Base-by-base conservation (phyloP, 1,140 invertebrate genomes). In the Brachionus rubens region DNA sequence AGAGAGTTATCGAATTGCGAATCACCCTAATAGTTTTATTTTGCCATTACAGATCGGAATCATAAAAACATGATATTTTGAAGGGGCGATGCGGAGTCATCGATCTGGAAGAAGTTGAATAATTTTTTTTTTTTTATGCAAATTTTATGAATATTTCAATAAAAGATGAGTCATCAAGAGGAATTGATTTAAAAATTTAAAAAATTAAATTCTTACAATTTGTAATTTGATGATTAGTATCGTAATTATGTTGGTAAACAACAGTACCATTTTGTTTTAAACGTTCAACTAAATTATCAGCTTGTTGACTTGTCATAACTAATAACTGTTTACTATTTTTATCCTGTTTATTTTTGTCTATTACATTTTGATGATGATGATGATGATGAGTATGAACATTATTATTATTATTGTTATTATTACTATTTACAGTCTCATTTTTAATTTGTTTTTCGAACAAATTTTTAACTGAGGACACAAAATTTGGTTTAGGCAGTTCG, bases 361-460 rank as follows among this genome's bases (percentile, higher is more conserved):
- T 56, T 14, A 28, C n/a, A 28, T 56, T 36, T 36, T 30, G 12
- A 62, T 41, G 19, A 43, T 65, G 16, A 10, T 9, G 10, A 14
- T n/a, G 16, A 14, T 43, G 40, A 24, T 46, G 43, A 46, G 5
- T 46, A 14, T 10, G 43, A 14, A 3, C 2, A 10, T 10, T 10
- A 46, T 46, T 46, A 36, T 36, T 3, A 36, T 36, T 36, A 36
- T 36, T 3, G 9, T 36, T 5, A 9, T 36, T 46, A 7, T 3
- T 14, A 46, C 14, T 46, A 14, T 12, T 1, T 14, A 26, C 10
- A 65, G 26, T 65, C 12, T 41, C 40, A 14, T 65, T 24, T 14
- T 65, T 65, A 21, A 72, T 48, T 41, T 72, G 68, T 21, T 72
- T 72, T 50, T 72, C 68, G 68, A 72, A 72, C 16, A 72, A 26